Conservation (phyloP, 2,797 vertebrate species). For the Nyctalus aviator region DNA sequence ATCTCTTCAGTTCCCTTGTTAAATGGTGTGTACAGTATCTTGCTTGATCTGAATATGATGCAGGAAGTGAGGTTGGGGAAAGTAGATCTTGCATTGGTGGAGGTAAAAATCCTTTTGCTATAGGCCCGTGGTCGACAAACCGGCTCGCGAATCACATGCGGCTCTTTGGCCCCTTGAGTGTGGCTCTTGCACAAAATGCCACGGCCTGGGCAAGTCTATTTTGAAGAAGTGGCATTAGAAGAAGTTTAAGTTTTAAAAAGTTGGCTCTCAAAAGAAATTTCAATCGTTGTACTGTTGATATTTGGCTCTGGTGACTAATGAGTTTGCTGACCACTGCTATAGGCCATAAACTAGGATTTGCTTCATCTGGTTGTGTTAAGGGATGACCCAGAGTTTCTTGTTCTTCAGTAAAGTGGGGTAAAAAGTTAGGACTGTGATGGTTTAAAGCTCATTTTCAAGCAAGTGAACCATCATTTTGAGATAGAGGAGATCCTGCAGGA, state of each 20-base stretch:
- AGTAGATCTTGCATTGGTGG: fast-evolving
- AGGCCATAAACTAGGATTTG: not conserved
- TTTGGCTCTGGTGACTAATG: no score
- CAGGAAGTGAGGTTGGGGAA: not conserved
- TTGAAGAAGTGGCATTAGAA: no score
- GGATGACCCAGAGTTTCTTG: fast-evolving
- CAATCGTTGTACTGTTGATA: no score
- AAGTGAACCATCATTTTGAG: not conserved
- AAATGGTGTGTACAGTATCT: not conserved
- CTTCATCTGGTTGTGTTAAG: not conserved
- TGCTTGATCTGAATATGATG: not conserved
- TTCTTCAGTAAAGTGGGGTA: not conserved
- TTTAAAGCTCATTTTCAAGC: not conserved
- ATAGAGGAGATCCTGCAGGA: not conserved
- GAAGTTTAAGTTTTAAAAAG: no score
- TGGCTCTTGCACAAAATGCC: no score
- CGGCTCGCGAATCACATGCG: no score
- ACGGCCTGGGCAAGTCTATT: no score
- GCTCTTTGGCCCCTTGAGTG: no score
- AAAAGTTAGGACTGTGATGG: not conserved
- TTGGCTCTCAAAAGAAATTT: no score
- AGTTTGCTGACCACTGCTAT: no score
- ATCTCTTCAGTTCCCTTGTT: not conserved
- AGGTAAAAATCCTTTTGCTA: not conserved
- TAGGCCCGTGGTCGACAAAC: no score